Conservation (phyloP, 2,888 invertebrate species). For the Pyrochroa serraticornis region DNA sequence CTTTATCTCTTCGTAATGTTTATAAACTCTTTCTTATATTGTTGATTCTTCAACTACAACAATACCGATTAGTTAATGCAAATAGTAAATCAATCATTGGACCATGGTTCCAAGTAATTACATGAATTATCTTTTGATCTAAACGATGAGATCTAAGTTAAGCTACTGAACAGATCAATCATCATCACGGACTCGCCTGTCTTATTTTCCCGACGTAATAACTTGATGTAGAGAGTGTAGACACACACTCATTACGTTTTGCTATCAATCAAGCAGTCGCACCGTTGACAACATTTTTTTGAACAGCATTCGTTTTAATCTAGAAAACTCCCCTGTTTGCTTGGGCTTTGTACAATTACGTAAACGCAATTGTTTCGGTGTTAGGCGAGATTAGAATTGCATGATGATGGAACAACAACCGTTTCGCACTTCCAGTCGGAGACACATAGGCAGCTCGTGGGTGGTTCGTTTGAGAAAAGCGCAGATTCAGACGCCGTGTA, state of each 20-base stretch:
- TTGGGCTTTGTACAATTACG: no score
- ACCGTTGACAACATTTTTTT: no score
- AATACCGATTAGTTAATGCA: background rate
- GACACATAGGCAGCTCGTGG: conserved; percentile 16
- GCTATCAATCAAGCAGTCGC: background rate
- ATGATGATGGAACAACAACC: no score
- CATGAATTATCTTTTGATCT: background rate
- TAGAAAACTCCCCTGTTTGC: no score
- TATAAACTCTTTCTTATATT: background rate
- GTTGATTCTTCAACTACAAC: background rate
- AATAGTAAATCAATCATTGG: background rate
- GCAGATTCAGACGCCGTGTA: no score
- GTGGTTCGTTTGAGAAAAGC: conserved; percentile 4
- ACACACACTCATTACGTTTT: background rate
- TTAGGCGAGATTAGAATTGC: background rate
- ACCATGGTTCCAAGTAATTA: background rate
- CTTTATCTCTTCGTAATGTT: conserved; percentile 1
- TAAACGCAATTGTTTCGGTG: conserved; percentile 12
- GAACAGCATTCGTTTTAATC: no score
- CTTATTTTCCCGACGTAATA: no score
- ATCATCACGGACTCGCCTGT: background rate
- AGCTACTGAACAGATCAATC: background rate
- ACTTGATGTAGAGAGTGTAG: no score
- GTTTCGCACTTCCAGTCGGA: background rate
- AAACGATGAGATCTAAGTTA: background rate